A percentile compares a stretch with the other conserved stretches of the same genome.
Evolutionary conservation across 2,113 vertebrate species (phyloP).

Genomic region (Dipodomys stephensi): DNA sequence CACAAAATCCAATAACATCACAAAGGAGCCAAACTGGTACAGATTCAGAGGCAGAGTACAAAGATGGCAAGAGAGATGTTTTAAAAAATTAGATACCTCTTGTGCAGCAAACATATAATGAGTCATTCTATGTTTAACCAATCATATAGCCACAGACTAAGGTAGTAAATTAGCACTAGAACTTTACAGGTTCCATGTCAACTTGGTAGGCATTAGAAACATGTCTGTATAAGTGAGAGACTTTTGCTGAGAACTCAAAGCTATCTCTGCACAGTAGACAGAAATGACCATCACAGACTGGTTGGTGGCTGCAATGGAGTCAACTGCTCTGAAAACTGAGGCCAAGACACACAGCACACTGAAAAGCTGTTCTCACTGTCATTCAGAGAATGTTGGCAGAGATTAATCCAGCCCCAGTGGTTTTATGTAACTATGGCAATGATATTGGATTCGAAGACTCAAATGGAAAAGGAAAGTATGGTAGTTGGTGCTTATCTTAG

Average conservation of each 20-base stretch:
- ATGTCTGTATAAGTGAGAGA: not conserved
- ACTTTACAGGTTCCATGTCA: not conserved
- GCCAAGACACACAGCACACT: not conserved
- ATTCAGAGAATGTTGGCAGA: not conserved
- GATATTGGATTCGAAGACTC: not conserved
- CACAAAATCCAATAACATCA: not conserved
- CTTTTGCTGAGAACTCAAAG: not conserved
- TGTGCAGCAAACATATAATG: not conserved
- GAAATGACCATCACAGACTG: not conserved
- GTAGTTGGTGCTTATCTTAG: not conserved
- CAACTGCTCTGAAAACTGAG: not conserved
- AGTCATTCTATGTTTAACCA: not conserved
- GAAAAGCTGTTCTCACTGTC: not conserved
- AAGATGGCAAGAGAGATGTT: not conserved
- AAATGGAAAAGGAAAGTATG: not conserved
- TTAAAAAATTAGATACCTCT: not conserved
- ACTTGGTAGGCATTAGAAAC: not conserved
- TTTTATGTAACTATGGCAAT: no score
- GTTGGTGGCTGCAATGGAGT: not conserved
- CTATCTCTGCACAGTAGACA: not conserved
- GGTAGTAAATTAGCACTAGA: not conserved
- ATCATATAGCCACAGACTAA: not conserved
- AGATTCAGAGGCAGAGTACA: not conserved
- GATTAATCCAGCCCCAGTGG: fast-evolving
- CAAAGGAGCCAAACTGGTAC: not conserved